A percentile compares a stretch with the other conserved stretches of the same genome.
These are phyloP conservation scores for Callaeas wilsoni DNA, from an alignment of 2,113 vertebrate species.

Conservation along the genomic window DNA sequence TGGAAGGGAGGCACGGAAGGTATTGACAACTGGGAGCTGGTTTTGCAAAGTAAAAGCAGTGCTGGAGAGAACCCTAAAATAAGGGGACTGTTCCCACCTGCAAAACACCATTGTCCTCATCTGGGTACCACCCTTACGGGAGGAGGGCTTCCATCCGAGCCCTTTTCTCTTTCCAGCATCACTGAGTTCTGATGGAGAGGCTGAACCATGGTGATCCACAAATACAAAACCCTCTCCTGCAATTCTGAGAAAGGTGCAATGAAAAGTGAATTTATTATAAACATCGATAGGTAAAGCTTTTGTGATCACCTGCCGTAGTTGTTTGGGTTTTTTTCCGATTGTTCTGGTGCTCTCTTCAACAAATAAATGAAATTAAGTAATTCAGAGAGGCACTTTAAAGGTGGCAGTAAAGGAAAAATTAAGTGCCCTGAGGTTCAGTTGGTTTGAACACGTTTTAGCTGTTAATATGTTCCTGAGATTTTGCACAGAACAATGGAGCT, in stretches of 20 bases:
- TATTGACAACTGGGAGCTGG: background rate
- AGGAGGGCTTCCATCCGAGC: background rate
- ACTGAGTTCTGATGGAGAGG: background rate
- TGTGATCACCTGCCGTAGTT: background rate
- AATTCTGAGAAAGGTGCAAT: background rate
- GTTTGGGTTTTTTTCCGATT: background rate
- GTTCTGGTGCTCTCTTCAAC: background rate
- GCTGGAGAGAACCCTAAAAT: background rate
- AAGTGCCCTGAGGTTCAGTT: background rate
- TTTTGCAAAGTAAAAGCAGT: background rate
- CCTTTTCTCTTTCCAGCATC: background rate
- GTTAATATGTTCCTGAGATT: background rate
- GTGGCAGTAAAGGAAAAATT: background rate
- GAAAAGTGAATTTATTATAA: background rate
- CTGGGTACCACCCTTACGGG: background rate
- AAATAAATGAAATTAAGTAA: background rate
- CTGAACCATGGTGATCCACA: fast-evolving
- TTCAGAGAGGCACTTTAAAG: background rate
- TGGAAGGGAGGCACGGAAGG: background rate
- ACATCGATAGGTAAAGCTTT: background rate
- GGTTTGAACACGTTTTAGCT: background rate
- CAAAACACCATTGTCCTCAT: background rate
- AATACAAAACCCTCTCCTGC: background rate
- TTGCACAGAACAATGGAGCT: background rate
- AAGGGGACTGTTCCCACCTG: background rate